Evolutionary conservation across 2,888 invertebrate genomes (phyloP).

Genomic region (Anthrax anthrax): DNA sequence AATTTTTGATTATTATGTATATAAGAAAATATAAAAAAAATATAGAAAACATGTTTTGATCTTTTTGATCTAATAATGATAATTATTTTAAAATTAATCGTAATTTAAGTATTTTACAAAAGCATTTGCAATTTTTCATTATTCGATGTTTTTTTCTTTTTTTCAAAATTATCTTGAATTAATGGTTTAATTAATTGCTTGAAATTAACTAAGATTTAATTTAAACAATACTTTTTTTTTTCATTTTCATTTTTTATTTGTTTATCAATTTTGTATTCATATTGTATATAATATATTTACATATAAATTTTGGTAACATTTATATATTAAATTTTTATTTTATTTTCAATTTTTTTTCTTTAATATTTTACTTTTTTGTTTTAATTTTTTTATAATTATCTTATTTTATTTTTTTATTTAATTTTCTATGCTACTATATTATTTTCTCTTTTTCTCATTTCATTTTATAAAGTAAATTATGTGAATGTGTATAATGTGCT

Average conservation of each 20-base stretch:
- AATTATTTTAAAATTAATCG: no score
- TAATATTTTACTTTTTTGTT: neutral
- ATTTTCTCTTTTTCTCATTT: neutral
- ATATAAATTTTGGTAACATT: conserved; percentile 8
- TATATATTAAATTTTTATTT: conserved; percentile 5
- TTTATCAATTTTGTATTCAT: conserved; percentile 1
- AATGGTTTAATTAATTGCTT: no score
- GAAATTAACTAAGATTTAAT: no score
- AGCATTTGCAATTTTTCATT: no score
- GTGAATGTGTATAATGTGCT: no score
- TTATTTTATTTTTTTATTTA: neutral
- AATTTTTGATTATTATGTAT: no score
- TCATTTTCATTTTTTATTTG: neutral
- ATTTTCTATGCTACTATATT: neutral
- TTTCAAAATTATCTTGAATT: conserved; percentile 1
- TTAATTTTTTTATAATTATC: conserved; percentile 1
- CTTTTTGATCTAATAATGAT: no score
- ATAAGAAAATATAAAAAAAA: no score
- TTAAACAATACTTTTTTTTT: neutral
- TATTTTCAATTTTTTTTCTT: neutral
- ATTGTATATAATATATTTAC: conserved; percentile 3
- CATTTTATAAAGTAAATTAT: no score
- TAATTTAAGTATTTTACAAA: no score
- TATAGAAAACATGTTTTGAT: no score
- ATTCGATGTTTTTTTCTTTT: no score